A percentile compares a stretch with the other conserved stretches of the same genome.
Evolutionary conservation across 2,113 vertebrate species (phyloP).

Genomic region (Vimba vimba): DNA sequence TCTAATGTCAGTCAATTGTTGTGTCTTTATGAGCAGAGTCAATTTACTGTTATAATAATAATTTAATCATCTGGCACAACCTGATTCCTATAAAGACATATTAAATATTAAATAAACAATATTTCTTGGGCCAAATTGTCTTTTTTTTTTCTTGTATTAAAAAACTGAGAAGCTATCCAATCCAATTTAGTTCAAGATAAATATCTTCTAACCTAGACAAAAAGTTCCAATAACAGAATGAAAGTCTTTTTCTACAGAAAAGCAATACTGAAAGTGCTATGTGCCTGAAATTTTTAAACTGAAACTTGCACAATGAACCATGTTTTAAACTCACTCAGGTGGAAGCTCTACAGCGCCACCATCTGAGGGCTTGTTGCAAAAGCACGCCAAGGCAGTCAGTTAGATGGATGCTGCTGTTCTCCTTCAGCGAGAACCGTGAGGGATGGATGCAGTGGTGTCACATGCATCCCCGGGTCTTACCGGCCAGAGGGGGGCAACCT

Average conservation of each 20-base stretch:
- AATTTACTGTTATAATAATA: neutral
- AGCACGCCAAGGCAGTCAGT: neutral
- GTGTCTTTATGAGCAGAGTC: neutral
- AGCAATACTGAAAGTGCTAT: neutral
- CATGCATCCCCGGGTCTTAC: neutral
- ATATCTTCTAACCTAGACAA: neutral
- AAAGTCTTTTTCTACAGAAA: neutral
- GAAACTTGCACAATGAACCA: constrained; percentile 19
- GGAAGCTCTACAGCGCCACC: constrained; percentile 55
- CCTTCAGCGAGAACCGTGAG: constrained; percentile 23
- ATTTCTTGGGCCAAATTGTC: neutral
- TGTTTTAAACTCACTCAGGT: constrained; percentile 17
- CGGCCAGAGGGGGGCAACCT: constrained; percentile 26
- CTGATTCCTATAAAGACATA: neutral
- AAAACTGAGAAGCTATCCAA: neutral
- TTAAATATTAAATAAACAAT: neutral
- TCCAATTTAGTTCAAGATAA: neutral
- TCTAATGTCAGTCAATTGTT: constrained; percentile 38
- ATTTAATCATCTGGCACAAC: neutral
- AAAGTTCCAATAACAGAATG: neutral
- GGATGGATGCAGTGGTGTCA: constrained; percentile 34
- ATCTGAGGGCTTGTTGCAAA: constrained; percentile 26
- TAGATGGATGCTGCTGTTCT: constrained; percentile 26
- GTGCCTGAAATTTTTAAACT: constrained; percentile 18
- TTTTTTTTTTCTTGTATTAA: neutral